These are phyloP conservation scores for Pseudoips prasinana DNA, from an alignment of 2,888 invertebrate species.

Conservation along the genomic window DNA sequence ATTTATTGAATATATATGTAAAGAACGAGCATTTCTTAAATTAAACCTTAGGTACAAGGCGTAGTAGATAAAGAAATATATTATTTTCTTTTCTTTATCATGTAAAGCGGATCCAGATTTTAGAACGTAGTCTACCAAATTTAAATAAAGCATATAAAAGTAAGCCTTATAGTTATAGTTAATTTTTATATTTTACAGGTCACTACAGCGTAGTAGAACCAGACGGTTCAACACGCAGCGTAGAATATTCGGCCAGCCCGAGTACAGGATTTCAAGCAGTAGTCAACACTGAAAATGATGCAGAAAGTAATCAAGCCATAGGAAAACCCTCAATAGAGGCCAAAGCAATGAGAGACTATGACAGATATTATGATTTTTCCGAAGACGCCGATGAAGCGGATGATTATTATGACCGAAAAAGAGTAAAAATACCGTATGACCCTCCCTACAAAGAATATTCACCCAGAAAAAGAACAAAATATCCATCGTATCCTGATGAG, in stretches of 20 bases:
- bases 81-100: too few species aligned
- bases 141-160: not conserved
- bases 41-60: too few species aligned
- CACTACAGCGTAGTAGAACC: constrained; percentile 86
- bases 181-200: constrained; percentile 50
- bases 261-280: constrained; percentile 81
- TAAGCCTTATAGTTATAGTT: too few species aligned
- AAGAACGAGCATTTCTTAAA: too few species aligned
- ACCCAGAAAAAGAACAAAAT: constrained; percentile 52
- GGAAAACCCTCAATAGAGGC: constrained; percentile 46
- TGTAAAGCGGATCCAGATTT: too few species aligned
- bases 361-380: constrained; percentile 58
- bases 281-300: constrained; percentile 74
- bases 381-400: constrained; percentile 49
- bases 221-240: constrained; percentile 83
- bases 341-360: constrained; percentile 63
- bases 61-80: too few species aligned
- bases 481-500: constrained; percentile 33
- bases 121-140: too few species aligned
- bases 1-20: too few species aligned
- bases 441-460: constrained; percentile 49
- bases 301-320: constrained; percentile 23
- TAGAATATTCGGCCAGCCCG: constrained; percentile 83
- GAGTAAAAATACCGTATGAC: constrained; percentile 51
- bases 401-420: constrained; percentile 55